Conservation (phyloP, 2,888 invertebrate species). For the Cheilosia impressa region DNA sequence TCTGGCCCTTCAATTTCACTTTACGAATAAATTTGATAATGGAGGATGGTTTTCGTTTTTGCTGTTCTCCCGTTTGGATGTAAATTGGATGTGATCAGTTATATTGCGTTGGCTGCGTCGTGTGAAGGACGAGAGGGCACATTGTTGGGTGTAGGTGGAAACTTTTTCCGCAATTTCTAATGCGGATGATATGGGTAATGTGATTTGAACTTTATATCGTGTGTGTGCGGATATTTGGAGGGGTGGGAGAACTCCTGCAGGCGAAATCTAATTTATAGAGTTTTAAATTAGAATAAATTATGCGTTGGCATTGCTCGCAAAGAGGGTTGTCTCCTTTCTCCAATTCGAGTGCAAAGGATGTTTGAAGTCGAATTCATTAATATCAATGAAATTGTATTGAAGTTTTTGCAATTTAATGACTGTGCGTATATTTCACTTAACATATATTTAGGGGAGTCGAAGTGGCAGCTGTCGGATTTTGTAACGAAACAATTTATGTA, state of each 20-base stretch:
- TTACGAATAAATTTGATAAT: conserved; percentile 40
- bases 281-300: conserved; percentile 62
- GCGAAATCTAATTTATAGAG: conserved; percentile 51
- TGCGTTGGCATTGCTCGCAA: background rate
- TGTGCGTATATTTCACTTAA: too few relatives aligned
- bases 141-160: conserved; percentile 21
- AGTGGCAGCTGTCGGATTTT: too few relatives aligned
- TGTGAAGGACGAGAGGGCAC: conserved; percentile 11
- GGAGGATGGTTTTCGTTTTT: conserved; percentile 5
- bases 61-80: conserved; percentile 7
- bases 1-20: conserved; percentile 18
- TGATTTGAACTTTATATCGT: conserved; percentile 39
- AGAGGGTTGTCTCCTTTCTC: background rate
- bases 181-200: conserved; percentile 59
- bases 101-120: conserved; percentile 8
- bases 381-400: conserved; percentile 9
- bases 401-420: background rate
- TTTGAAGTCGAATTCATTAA: conserved; percentile 31
- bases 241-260: background rate
- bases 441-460: too few relatives aligned
- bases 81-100: conserved; percentile 65
- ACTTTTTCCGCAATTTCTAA: conserved; percentile 40
- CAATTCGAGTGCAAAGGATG: background rate
- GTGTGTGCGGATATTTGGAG: background rate
- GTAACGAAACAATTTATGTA: too few relatives aligned